Evolutionary conservation across 2,888 invertebrate species (phyloP).

Genomic region (Stenurella melanura): DNA sequence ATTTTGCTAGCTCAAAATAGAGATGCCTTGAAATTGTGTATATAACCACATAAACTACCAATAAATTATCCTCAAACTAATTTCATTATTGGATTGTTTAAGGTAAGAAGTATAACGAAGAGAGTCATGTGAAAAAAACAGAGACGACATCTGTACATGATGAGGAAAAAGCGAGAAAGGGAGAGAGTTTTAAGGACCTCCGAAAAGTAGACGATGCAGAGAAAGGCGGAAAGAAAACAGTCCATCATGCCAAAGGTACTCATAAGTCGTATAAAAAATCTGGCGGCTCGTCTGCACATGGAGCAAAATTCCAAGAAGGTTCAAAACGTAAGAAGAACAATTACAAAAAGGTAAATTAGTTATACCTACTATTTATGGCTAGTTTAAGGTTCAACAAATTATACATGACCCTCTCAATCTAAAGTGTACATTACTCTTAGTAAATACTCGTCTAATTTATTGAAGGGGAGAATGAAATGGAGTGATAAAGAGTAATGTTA

Average conservation of each 20-base stretch:
- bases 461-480: too few species aligned
- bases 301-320: conserved; percentile 64
- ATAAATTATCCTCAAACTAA: too few species aligned
- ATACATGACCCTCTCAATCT: too few species aligned
- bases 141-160: conserved; percentile 66
- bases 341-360: conserved; percentile 65
- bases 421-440: too few species aligned
- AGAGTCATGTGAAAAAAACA: conserved; percentile 58
- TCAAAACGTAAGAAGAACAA: conserved; percentile 67
- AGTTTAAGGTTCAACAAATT: background rate
- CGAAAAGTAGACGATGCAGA: conserved; percentile 67
- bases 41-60: too few species aligned
- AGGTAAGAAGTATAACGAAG: conserved; percentile 49
- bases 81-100: background rate
- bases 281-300: conserved; percentile 64
- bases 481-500: too few species aligned
- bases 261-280: conserved; percentile 65
- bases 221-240: conserved; percentile 67
- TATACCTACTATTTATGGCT: too few species aligned
- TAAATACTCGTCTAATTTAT: too few species aligned
- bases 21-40: too few species aligned
- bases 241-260: conserved; percentile 61
- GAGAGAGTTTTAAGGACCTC: conserved; percentile 61
- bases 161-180: conserved; percentile 65
- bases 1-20: too few species aligned